phyloP scores from a whole-genome alignment of 1,140 invertebrate genomes.

The Atta colombica region DNA sequence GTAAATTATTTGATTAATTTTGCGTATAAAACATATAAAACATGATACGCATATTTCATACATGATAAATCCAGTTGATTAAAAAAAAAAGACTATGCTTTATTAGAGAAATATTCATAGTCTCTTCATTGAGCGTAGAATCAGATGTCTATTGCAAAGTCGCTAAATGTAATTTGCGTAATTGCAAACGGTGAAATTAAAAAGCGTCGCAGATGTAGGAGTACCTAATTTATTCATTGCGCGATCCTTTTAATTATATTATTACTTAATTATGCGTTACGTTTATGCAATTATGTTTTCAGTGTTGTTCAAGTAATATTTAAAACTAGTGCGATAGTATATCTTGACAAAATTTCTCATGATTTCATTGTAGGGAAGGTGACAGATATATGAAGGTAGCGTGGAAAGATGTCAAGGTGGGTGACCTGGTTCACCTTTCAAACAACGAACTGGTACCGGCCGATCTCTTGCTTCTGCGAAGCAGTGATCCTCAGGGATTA shows the following conservation, averaged over 20 bases:
- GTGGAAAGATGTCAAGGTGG: constrained; percentile 97
- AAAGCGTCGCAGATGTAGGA: not conserved
- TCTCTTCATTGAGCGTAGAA: not conserved
- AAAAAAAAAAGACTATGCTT: constrained; percentile 10
- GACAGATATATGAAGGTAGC: constrained; percentile 94
- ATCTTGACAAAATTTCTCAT: constrained; percentile 54
- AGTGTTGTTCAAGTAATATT: not conserved
- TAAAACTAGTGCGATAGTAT: constrained; percentile 1
- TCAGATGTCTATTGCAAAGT: constrained; percentile 31
- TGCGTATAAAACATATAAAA: not conserved
- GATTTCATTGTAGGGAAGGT: constrained; percentile 89
- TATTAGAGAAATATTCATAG: constrained; percentile 22
- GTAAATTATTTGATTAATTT: constrained; percentile 3
- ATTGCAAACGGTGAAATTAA: constrained; percentile 20
- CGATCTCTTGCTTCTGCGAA: constrained; percentile 95
- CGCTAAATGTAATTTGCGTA: constrained; percentile 32
- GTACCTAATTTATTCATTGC: constrained; percentile 7
- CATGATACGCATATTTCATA: not conserved
- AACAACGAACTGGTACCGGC: constrained; percentile 99
- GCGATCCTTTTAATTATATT: constrained; percentile 7
- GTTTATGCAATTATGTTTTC: not conserved
- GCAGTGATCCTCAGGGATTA: constrained; percentile 96
- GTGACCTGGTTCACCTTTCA: constrained; percentile 97
- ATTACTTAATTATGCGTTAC: not conserved
- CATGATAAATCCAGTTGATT: constrained; percentile 13